phyloP scores from a whole-genome alignment of 2,797 vertebrate genomes.

The Neoniphon sammara region DNA sequence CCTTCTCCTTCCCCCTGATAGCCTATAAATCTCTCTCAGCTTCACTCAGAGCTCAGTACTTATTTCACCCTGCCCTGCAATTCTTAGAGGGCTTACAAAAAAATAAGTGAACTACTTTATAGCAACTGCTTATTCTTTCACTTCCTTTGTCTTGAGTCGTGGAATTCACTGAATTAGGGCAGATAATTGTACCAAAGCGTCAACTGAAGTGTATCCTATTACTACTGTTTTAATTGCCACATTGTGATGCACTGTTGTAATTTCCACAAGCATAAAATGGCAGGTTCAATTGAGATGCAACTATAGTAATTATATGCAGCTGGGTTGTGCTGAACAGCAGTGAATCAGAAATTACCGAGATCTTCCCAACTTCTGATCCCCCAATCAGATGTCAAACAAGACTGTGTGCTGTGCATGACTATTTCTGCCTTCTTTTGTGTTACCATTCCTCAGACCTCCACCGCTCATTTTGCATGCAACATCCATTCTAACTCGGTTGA shows the following conservation, averaged over 20 bases:
- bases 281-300: background rate
- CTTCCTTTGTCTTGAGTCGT: conserved; percentile 27
- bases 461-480: conserved; percentile 61
- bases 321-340: conserved; percentile 9
- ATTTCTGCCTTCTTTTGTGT: conserved; percentile 12
- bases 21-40: conserved; percentile 44
- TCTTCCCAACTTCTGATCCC: conserved; percentile 18
- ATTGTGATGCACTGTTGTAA: background rate
- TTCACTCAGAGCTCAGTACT: background rate
- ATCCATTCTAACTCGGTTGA: conserved; percentile 42
- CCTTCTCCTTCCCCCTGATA: conserved; percentile 6
- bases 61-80: conserved; percentile 32
- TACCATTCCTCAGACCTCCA: conserved; percentile 37
- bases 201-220: background rate
- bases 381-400: conserved; percentile 26
- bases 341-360: conserved; percentile 16
- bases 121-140: conserved; percentile 37
- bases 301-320: background rate
- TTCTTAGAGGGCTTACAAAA: conserved; percentile 45
- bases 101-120: conserved; percentile 60
- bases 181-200: conserved; percentile 22
- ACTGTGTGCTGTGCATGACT: conserved; percentile 4
- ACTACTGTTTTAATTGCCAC: conserved; percentile 14
- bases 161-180: conserved; percentile 46
- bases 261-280: conserved; percentile 4